phyloP scores from a whole-genome alignment of 2,113 vertebrate species.

The Nibea albiflora region DNA sequence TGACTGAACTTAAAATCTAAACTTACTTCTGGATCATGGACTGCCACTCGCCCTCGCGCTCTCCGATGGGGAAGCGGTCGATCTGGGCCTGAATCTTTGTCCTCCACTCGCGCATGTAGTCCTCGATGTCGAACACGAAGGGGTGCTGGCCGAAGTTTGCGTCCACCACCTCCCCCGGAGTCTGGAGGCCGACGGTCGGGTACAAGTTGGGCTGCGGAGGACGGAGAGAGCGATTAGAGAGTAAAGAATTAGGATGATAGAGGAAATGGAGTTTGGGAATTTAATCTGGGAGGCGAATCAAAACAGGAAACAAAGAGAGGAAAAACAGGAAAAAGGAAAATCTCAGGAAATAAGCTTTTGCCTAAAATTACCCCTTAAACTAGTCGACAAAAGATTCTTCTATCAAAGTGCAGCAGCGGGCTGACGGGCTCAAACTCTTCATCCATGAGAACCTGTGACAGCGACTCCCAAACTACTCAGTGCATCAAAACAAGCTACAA shows the following conservation, averaged over 20 bases:
- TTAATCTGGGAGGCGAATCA: constrained; percentile 46
- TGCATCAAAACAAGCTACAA: background rate
- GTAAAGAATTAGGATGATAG: background rate
- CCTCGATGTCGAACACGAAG: constrained; percentile 98
- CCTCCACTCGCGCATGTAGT: constrained; percentile 99
- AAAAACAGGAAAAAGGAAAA: constrained; percentile 24
- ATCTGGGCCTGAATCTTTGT: constrained; percentile 98
- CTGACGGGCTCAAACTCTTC: background rate
- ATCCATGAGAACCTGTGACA: background rate
- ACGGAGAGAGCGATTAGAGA: background rate
- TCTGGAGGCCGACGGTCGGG: constrained; percentile 98
- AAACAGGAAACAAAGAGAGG: constrained; percentile 46
- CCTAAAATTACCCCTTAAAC: background rate
- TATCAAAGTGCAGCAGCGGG: background rate
- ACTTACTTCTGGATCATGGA: constrained; percentile 98
- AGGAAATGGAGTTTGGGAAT: constrained; percentile 6
- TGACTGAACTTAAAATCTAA: background rate
- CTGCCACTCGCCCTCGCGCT: constrained; percentile 98
- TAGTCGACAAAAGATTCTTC: background rate
- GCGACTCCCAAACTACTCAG: background rate
- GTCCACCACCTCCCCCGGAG: constrained; percentile 97
- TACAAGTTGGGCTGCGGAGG: constrained; percentile 94
- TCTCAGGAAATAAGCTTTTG: constrained; percentile 9
- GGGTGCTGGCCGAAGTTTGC: constrained; percentile 99
- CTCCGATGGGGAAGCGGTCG: constrained; percentile 94